Percentiles rank a stretch among this genome's conserved stretches.
phyloP scores from a whole-genome alignment of 1,140 invertebrate species.

The Xylocopa sonorina region DNA sequence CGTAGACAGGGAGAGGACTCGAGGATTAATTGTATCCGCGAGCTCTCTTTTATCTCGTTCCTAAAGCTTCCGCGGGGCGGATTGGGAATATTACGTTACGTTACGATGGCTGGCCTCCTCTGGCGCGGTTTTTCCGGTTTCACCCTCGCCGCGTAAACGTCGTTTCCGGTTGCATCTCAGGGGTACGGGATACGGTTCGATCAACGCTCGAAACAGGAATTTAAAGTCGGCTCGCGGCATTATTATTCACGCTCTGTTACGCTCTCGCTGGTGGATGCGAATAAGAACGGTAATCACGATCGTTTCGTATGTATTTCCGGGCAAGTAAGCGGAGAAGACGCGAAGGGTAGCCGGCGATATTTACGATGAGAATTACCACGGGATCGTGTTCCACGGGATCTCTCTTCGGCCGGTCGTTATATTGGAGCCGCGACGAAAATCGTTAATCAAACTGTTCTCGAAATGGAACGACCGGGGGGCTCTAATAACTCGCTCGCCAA shows the following conservation, averaged over 20 bases:
- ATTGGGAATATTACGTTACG: constrained; percentile 66
- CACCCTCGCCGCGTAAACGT: constrained; percentile 21
- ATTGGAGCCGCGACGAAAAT: constrained; percentile 44
- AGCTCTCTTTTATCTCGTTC: constrained; percentile 68
- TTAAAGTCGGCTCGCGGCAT: constrained; percentile 3
- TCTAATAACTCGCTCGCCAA: constrained; percentile 58
- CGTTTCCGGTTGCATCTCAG: constrained; percentile 35
- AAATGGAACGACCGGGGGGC: constrained; percentile 48
- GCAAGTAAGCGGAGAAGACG: no score
- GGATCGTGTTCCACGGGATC: constrained; percentile 22
- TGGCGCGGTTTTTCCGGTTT: constrained; percentile 6
- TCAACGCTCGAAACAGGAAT: neutral
- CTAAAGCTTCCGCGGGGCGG: constrained; percentile 66
- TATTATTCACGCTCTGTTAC: constrained; percentile 4
- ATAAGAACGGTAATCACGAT: constrained; percentile 20
- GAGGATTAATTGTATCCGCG: constrained; percentile 68
- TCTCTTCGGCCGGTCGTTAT: constrained; percentile 39
- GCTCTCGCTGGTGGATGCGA: neutral
- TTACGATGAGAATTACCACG: constrained; percentile 44
- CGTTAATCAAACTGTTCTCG: constrained; percentile 59
- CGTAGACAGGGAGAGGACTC: constrained; percentile 47
- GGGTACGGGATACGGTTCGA: neutral
- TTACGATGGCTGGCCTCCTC: neutral
- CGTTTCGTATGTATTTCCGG: constrained; percentile 8
- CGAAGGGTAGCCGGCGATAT: neutral